Evolutionary conservation across 2,888 invertebrate genomes (phyloP).

Genomic region (Uloborus plumipes): DNA sequence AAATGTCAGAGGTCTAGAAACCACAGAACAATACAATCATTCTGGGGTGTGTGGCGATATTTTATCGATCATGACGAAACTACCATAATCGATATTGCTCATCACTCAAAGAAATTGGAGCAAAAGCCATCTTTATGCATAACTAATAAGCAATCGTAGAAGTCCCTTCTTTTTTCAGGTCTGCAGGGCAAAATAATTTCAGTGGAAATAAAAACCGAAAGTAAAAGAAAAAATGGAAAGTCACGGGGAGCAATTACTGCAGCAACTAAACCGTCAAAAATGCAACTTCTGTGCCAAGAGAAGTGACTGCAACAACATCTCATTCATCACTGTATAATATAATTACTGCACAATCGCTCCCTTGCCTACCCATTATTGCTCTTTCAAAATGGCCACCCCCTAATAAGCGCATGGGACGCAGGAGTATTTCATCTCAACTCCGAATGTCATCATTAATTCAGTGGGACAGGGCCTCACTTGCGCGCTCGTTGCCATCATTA

Average conservation of each 20-base stretch:
- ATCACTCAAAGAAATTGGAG: too few species aligned
- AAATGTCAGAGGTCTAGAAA: too few species aligned
- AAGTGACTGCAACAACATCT: neutral
- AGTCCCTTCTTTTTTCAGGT: too few species aligned
- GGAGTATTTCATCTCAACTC: conserved; percentile 58
- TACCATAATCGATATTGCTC: too few species aligned
- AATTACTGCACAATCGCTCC: conserved; percentile 53
- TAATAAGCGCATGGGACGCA: conserved; percentile 29
- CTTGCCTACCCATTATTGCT: conserved; percentile 36
- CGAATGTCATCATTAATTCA: conserved; percentile 53
- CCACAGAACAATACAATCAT: too few species aligned
- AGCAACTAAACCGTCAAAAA: conserved; percentile 8
- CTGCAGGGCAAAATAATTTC: too few species aligned
- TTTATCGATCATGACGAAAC: too few species aligned
- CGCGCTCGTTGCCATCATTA: conserved; percentile 30
- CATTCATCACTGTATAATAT: conserved; percentile 47
- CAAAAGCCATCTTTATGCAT: too few species aligned
- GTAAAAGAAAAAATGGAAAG: too few species aligned
- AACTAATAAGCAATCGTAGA: too few species aligned
- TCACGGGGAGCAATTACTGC: conserved; percentile 8
- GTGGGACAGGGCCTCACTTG: conserved; percentile 14
- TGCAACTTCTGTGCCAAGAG: conserved; percentile 6
- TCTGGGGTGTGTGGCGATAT: too few species aligned
- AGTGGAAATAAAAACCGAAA: too few species aligned
- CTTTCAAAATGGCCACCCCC: conserved; percentile 14